Conservation (phyloP, 1,140 invertebrate species). For the Aphaenogaster floridana region DNA sequence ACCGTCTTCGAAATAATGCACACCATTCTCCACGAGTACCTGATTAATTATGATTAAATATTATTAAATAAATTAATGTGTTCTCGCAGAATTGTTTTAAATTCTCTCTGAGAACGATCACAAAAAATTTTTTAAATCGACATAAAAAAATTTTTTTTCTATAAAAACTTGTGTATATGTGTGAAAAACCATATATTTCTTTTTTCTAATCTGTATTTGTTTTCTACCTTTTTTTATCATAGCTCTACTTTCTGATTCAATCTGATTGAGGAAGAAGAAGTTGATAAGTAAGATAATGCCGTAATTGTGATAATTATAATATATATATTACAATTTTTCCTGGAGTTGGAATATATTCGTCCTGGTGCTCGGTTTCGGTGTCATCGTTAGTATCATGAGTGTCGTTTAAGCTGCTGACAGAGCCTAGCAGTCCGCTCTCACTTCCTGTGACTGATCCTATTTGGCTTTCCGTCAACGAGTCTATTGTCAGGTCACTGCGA, state of each 20-base stretch:
- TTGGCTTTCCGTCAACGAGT: conserved; percentile 86
- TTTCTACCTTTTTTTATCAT: background rate
- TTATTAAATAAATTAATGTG: background rate
- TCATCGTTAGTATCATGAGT: conserved; percentile 85
- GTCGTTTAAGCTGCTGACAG: conserved; percentile 86
- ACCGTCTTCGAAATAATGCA: conserved; percentile 96
- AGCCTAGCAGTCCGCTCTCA: conserved; percentile 85
- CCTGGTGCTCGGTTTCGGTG: conserved; percentile 83
- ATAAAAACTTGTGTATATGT: background rate
- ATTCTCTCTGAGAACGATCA: background rate
- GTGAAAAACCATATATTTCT: conserved; percentile 1
- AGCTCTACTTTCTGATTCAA: conserved; percentile 3
- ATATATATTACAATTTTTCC: conserved; percentile 84
- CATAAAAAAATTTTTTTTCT: background rate
- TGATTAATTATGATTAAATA: conserved; percentile 64
- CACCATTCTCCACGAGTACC: conserved; percentile 90
- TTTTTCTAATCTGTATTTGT: background rate
- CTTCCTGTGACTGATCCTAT: conserved; percentile 86
- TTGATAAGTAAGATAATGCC: conserved; percentile 42
- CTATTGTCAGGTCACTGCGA: conserved; percentile 85
- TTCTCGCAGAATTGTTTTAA: background rate
- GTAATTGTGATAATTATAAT: background rate
- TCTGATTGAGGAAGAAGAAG: background rate
- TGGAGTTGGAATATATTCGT: conserved; percentile 82
- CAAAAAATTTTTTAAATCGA: background rate